Evolutionary conservation across 2,888 invertebrate species (phyloP).

Genomic region (Trichogramma evanescens): DNA sequence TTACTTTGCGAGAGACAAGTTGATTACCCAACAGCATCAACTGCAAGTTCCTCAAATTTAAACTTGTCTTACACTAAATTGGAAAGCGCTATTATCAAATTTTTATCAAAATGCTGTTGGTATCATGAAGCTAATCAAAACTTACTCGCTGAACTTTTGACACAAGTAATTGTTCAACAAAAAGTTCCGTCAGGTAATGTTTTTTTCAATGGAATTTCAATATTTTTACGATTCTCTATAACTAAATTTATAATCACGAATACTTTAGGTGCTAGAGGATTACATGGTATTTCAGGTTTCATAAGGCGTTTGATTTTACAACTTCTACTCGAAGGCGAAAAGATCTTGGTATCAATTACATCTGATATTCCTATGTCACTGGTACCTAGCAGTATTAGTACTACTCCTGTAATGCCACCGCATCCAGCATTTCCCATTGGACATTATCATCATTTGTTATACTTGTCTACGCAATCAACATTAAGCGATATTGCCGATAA

Average conservation of each 20-base stretch:
- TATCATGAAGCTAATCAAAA: conserved; percentile 81
- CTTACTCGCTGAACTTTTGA: conserved; percentile 71
- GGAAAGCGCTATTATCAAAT: conserved; percentile 72
- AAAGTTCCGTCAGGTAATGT: conserved; percentile 44
- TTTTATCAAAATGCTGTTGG: conserved; percentile 76
- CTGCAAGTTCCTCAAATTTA: conserved; percentile 36
- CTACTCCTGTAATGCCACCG: conserved; percentile 39
- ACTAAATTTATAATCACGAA: background rate
- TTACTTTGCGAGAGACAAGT: conserved; percentile 63
- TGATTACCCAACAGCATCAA: conserved; percentile 39
- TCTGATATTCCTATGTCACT: conserved; percentile 43
- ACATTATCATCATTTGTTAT: conserved; percentile 64
- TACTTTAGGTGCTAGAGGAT: conserved; percentile 41
- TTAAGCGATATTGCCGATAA: conserved; percentile 56
- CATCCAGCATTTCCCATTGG: conserved; percentile 71
- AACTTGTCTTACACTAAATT: conserved; percentile 46
- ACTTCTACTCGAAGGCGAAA: conserved; percentile 78
- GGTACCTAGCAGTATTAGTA: conserved; percentile 32
- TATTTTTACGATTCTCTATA: background rate
- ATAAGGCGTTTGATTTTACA: conserved; percentile 80
- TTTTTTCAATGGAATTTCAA: background rate
- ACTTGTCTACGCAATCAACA: conserved; percentile 69
- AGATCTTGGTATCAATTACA: conserved; percentile 67
- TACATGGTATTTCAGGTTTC: conserved; percentile 74
- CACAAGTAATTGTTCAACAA: conserved; percentile 65